Percentiles rank a stretch among this genome's conserved stretches.
These are phyloP conservation scores for Sarcophaga rosellei DNA, from an alignment of 2,888 invertebrate species.

Conservation along the genomic window DNA sequence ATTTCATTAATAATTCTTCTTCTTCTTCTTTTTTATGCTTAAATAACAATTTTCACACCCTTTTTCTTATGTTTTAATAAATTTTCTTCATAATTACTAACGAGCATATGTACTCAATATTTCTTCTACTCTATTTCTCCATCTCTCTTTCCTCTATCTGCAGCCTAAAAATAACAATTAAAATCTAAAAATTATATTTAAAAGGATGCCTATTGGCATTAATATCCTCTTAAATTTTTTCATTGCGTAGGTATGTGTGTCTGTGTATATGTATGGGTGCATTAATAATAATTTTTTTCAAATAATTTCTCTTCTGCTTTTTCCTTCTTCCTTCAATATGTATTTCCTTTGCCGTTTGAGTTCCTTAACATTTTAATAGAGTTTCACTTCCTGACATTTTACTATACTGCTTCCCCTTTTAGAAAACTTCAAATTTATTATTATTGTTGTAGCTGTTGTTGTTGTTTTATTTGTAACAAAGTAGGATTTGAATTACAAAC, in stretches of 20 bases:
- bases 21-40: neutral
- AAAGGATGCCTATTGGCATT: slow-evolving; percentile 61
- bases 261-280: neutral
- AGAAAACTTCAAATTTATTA: slow-evolving; percentile 34
- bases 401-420: slow-evolving; percentile 17
- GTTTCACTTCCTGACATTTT: slow-evolving; percentile 56
- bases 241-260: neutral
- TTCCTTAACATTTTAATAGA: slow-evolving; percentile 52
- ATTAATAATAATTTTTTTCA: slow-evolving; percentile 24
- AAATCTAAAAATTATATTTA: neutral
- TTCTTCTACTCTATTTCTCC: too few relatives aligned
- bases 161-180: neutral
- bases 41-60: neutral
- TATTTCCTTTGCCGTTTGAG: neutral
- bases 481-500: slow-evolving; percentile 4
- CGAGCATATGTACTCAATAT: neutral
- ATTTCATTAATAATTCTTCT: neutral
- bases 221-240: slow-evolving; percentile 49
- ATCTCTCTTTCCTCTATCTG: too few relatives aligned
- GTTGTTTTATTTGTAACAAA: slow-evolving; percentile 69
- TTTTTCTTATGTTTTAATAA: neutral
- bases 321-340: neutral
- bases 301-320: neutral
- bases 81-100: neutral
- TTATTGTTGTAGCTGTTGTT: slow-evolving; percentile 56